phyloP scores from a whole-genome alignment of 2,888 invertebrate genomes.

The Drosophila peninsularis region DNA sequence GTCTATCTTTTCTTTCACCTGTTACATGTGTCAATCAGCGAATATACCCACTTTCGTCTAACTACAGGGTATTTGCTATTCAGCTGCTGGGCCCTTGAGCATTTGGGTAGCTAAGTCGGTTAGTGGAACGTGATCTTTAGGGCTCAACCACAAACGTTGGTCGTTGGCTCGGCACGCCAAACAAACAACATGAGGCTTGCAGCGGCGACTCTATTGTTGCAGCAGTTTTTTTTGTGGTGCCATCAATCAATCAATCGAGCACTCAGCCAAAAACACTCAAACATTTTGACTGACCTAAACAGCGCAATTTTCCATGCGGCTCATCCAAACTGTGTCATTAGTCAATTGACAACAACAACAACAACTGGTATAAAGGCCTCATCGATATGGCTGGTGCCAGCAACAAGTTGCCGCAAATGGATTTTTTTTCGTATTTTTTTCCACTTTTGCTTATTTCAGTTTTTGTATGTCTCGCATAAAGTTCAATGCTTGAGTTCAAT shows the following conservation, averaged over 20 bases:
- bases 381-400: constrained; percentile 34
- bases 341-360: constrained; percentile 43
- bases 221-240: constrained; percentile 23
- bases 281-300: constrained; percentile 40
- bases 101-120: constrained; percentile 5
- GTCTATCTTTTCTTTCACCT: neutral
- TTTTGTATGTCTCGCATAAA: constrained; percentile 23
- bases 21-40: too few species aligned
- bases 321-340: constrained; percentile 59
- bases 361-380: constrained; percentile 13
- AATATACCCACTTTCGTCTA: neutral
- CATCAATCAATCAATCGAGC: constrained; percentile 36
- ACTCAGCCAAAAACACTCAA: constrained; percentile 37
- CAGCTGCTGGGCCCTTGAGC: constrained; percentile 3
- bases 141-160: constrained; percentile 13
- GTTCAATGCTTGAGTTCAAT: constrained; percentile 70
- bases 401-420: constrained; percentile 76
- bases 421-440: constrained; percentile 8
- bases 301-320: constrained; percentile 30
- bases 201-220: constrained; percentile 7
- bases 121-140: constrained; percentile 32
- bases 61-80: neutral
- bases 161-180: constrained; percentile 8
- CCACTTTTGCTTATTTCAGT: constrained; percentile 15
- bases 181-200: constrained; percentile 2